phyloP scores from a whole-genome alignment of 2,888 invertebrate species.

The Orthosia incerta region DNA sequence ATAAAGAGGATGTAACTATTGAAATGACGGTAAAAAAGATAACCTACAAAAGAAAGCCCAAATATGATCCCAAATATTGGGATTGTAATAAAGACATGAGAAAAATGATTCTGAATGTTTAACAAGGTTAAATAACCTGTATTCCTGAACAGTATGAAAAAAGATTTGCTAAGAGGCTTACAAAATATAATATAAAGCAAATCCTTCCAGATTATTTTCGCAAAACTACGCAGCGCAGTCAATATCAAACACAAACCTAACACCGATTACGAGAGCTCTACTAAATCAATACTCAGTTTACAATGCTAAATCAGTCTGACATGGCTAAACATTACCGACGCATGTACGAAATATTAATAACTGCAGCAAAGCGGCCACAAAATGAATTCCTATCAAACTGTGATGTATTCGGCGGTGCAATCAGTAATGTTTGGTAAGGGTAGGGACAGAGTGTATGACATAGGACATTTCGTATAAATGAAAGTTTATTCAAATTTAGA shows the following conservation, averaged over 20 bases:
- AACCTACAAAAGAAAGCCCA: no score
- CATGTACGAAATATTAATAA: slow-evolving; percentile 49
- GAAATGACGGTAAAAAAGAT: no score
- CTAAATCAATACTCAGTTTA: slow-evolving; percentile 45
- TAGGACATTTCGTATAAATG: no score
- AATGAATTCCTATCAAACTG: slow-evolving; percentile 51
- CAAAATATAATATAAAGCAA: background rate
- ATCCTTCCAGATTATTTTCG: background rate
- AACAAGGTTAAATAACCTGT: background rate
- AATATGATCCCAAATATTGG: no score
- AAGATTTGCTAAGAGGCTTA: no score
- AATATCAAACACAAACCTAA: background rate
- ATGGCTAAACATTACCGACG: slow-evolving; percentile 33
- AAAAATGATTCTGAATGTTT: no score
- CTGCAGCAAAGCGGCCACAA: slow-evolving; percentile 44
- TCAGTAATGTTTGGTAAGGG: slow-evolving; percentile 30
- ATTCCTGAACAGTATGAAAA: background rate
- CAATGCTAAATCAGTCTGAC: slow-evolving; percentile 37
- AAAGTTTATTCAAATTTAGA: no score
- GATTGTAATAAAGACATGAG: no score
- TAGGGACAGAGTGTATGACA: background rate
- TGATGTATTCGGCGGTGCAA: slow-evolving; percentile 53
- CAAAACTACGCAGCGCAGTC: background rate
- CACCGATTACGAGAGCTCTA: background rate
- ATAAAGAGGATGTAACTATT: no score